Base-by-base conservation (phyloP, 2,113 vertebrate species). In the Butorides virescens region DNA sequence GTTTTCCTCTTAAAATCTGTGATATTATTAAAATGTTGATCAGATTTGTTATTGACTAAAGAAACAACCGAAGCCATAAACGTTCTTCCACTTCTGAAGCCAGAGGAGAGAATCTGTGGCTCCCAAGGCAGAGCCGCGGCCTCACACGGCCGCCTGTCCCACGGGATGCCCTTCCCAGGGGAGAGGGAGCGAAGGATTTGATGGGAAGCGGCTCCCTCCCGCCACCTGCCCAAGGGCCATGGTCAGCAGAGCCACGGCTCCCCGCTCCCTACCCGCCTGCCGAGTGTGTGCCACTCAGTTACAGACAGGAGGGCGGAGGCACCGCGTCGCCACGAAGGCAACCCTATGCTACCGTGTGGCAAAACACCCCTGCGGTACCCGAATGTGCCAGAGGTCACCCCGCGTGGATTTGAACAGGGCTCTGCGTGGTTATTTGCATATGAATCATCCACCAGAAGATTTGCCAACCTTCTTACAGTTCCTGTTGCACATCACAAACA, bases 391-490 rank as follows among this genome's bases (percentile, higher is more conserved):
- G 50, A 32, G 58, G 47, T 6, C 37, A 19, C 3, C 1, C 25
- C 8, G 30, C 0, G 3, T 3, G 55, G 59, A 18, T 18, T 5
- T 26, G 58, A 22, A 6, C 11, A 29, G 56, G 19, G 0, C 50
- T 34, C 52, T 3, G 1, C 3, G 0, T 6, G 65, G 42, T 46
- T 49, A 27, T 16, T 13, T 10, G 68, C 3, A 0, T 10, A 11
- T 5, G 39, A 27, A 42, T 27, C 77, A 30, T 3, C 49, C 10
- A 17, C 6, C 74, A 75, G 59, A 13, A 66, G 42, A 21, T 30
- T 5, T 20, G 78, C n/a, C 37, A 53, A 44, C 22, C 52, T 34
- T 18, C 78, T 19, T 36, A 32, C 34, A 4, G 16, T 12, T 66
- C 67, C 79, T 8, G 46, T 46, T 59, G 66, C 53, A 21, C 29